Percentiles rank a stretch among this genome's conserved stretches.
phyloP scores from a whole-genome alignment of 2,113 vertebrate species.

The Hoplias malabaricus region DNA sequence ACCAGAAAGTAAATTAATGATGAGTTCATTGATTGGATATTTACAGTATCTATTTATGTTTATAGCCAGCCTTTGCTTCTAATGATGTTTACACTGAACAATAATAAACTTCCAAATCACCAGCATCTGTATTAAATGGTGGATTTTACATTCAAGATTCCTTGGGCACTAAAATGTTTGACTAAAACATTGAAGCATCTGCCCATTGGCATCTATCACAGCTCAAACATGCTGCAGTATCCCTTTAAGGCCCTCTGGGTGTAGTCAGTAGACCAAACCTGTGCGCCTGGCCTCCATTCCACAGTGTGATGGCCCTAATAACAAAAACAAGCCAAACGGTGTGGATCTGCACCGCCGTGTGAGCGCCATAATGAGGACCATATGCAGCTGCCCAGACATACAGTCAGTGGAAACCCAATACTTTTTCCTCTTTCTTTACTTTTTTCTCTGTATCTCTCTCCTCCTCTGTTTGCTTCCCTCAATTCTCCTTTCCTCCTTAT shows the following conservation, averaged over 20 bases:
- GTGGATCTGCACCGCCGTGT: constrained; percentile 74
- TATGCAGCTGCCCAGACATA: constrained; percentile 78
- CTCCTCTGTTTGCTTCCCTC: constrained; percentile 17
- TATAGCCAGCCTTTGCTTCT: too few relatives aligned
- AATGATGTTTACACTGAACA: too few relatives aligned
- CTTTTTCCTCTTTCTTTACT: constrained; percentile 48
- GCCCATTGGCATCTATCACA: neutral
- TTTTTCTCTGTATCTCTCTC: constrained; percentile 52
- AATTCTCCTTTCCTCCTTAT: constrained; percentile 17
- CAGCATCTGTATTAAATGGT: too few relatives aligned
- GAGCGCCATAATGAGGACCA: constrained; percentile 80
- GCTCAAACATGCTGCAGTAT: neutral
- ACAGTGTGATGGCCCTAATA: constrained; percentile 74
- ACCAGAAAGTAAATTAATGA: too few relatives aligned
- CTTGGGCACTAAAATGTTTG: too few relatives aligned
- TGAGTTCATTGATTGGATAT: too few relatives aligned
- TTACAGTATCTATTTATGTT: too few relatives aligned
- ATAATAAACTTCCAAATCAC: too few relatives aligned
- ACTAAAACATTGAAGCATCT: neutral
- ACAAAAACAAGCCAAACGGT: constrained; percentile 77
- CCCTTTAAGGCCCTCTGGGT: neutral
- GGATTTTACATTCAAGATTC: too few relatives aligned
- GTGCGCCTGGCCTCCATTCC: constrained; percentile 63
- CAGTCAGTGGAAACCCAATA: constrained; percentile 79
- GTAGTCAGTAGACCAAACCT: constrained; percentile 33